Percentiles rank a stretch among this genome's conserved stretches.
phyloP scores from a whole-genome alignment of 2,797 vertebrate genomes.

The Amphiprion clarkii region DNA sequence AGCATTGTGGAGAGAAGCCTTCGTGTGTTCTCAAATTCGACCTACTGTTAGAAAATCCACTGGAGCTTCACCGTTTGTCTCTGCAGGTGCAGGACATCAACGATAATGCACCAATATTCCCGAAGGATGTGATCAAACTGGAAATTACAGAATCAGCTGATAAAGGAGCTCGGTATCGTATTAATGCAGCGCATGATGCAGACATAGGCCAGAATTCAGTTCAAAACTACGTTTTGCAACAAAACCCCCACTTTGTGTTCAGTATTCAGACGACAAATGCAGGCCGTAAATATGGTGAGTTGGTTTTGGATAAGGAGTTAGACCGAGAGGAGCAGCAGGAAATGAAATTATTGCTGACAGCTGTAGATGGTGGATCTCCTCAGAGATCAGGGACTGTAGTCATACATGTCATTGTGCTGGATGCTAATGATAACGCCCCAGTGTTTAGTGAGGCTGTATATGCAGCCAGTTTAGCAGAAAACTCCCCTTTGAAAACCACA shows the following conservation, averaged over 20 bases:
- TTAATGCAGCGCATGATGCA: constrained; percentile 64
- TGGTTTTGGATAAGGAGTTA: constrained; percentile 76
- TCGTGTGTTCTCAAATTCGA: constrained; percentile 81
- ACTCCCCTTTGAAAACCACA: constrained; percentile 47
- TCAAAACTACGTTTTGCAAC: constrained; percentile 73
- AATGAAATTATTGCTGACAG: constrained; percentile 66
- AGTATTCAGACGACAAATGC: constrained; percentile 49
- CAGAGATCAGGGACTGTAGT: constrained; percentile 60
- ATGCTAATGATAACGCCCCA: too few relatives aligned
- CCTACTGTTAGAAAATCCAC: constrained; percentile 81
- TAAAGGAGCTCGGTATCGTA: constrained; percentile 67
- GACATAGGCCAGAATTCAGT: constrained; percentile 71
- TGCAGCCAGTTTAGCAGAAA: constrained; percentile 63
- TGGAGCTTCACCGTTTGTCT: constrained; percentile 74
- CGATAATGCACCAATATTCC: constrained; percentile 85
- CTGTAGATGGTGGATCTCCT: constrained; percentile 54
- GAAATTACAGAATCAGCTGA: constrained; percentile 64
- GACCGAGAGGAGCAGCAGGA: constrained; percentile 74
- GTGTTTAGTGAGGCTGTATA: constrained; percentile 53
- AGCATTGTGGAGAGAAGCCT: constrained; percentile 69
- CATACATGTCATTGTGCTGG: too few relatives aligned
- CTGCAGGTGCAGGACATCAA: constrained; percentile 86
- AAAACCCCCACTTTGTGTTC: constrained; percentile 70
- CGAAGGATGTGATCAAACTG: constrained; percentile 71
- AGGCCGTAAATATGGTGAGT: constrained; percentile 68